These are phyloP conservation scores for Doryteuthis pealeii DNA, from an alignment of 1,140 invertebrate species.

Conservation along the genomic window DNA sequence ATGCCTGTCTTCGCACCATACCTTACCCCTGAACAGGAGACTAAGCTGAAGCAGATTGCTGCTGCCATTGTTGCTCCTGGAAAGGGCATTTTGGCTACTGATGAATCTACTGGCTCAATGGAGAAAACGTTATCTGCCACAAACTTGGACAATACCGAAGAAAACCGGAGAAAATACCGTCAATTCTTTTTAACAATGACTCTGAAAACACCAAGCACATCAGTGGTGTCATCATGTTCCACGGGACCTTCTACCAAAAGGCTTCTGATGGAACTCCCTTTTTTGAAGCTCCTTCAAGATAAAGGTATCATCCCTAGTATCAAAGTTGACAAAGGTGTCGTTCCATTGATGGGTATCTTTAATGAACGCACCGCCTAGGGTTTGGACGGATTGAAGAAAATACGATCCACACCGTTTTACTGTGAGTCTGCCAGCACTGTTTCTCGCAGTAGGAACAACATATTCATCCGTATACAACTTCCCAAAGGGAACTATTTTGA, in stretches of 20 bases:
- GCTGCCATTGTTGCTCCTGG: conserved; percentile 86
- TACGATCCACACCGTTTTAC: too few relatives aligned
- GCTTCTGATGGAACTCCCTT: conserved; percentile 57
- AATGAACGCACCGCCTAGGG: conserved; percentile 97
- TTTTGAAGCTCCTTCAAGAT: conserved; percentile 60
- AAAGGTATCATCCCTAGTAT: conserved; percentile 64
- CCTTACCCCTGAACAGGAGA: conserved; percentile 81
- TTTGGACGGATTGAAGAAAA: too few relatives aligned
- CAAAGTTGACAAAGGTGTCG: conserved; percentile 64
- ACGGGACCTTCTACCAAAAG: conserved; percentile 91
- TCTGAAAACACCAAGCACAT: conserved; percentile 57
- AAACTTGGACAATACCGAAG: conserved; percentile 67
- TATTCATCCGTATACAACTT: too few relatives aligned
- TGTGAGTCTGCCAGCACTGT: too few relatives aligned
- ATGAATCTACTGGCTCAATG: conserved; percentile 65
- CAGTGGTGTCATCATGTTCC: conserved; percentile 75
- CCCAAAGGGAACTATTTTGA: too few relatives aligned
- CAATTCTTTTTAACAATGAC: conserved; percentile 87
- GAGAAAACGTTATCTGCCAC: conserved; percentile 61
- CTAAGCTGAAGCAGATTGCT: conserved; percentile 86
- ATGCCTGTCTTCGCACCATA: conserved; percentile 63
- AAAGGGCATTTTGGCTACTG: conserved; percentile 72
- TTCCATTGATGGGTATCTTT: conserved; percentile 69
- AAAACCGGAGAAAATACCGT: conserved; percentile 77
- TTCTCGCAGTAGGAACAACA: too few relatives aligned